phyloP scores from a whole-genome alignment of 2,888 invertebrate species.

The Gymnoscelis rufifasciata region DNA sequence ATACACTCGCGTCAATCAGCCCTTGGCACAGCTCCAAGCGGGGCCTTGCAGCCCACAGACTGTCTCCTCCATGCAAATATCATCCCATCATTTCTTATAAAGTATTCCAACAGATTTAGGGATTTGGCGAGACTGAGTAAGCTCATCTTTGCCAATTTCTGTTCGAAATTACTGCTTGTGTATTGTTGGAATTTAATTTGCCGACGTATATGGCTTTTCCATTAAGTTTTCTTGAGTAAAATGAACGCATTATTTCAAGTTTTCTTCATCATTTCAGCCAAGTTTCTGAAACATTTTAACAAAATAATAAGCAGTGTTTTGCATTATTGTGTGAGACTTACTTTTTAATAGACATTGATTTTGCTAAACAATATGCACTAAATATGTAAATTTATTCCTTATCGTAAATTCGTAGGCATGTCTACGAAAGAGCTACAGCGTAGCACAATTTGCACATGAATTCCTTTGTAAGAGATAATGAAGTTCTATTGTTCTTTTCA shows the following conservation, averaged over 20 bases:
- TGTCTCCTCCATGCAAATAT: conserved; percentile 34
- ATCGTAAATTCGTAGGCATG: conserved; percentile 7
- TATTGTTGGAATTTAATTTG: not conserved
- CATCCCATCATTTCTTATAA: conserved; percentile 7
- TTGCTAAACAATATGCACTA: too few species aligned
- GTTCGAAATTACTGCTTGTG: not conserved
- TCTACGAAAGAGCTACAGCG: conserved; percentile 18
- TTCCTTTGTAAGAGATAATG: too few species aligned
- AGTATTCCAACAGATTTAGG: conserved; percentile 5
- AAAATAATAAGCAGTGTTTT: too few species aligned
- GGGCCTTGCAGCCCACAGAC: conserved; percentile 44
- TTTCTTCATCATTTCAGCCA: too few species aligned
- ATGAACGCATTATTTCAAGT: too few species aligned
- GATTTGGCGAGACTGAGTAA: not conserved
- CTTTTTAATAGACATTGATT: too few species aligned
- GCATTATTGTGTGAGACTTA: too few species aligned
- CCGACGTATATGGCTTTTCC: not conserved
- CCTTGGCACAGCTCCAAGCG: conserved; percentile 61
- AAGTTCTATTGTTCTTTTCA: too few species aligned
- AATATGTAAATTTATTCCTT: too few species aligned
- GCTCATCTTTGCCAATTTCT: conserved; percentile 1
- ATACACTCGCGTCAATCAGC: conserved; percentile 63
- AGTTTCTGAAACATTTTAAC: too few species aligned
- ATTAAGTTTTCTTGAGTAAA: too few species aligned
- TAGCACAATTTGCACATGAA: conserved; percentile 13